A percentile compares a stretch with the other conserved stretches of the same genome.
Conservation (phyloP, 2,888 invertebrate species). For the Proisotoma minuta region DNA sequence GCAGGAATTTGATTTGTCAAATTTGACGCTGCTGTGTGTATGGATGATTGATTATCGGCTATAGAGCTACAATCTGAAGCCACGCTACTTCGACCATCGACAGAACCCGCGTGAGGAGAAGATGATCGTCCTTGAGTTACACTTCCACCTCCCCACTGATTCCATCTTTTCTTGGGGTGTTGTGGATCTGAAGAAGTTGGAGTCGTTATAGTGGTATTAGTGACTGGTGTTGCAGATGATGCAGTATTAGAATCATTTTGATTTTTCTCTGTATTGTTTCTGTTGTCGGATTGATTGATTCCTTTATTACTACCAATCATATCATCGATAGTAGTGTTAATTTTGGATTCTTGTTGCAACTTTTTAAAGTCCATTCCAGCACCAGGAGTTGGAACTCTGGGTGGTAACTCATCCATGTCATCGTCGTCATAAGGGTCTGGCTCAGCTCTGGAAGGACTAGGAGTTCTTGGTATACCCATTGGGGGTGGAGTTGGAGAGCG, state of each 20-base stretch:
- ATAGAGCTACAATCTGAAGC: constrained; percentile 43
- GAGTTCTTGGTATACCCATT: constrained; percentile 41
- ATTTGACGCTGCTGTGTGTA: background rate
- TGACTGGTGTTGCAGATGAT: background rate
- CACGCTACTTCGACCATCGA: constrained; percentile 44
- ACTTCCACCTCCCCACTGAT: constrained; percentile 35
- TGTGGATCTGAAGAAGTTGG: constrained; percentile 21
- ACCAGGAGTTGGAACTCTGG: constrained; percentile 29
- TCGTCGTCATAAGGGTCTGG: constrained; percentile 27
- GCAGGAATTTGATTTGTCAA: background rate
- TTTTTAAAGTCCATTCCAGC: background rate
- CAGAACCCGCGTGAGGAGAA: constrained; percentile 27
- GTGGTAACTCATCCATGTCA: constrained; percentile 34
- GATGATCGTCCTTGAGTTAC: constrained; percentile 17
- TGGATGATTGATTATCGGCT: constrained; percentile 23
- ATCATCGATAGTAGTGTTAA: background rate
- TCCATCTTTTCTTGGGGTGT: constrained; percentile 46
- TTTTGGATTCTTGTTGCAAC: background rate
- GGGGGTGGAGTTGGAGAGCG: constrained; percentile 7
- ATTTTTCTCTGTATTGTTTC: no score
- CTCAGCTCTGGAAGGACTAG: constrained; percentile 43
- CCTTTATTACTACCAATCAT: background rate
- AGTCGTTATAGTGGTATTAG: constrained; percentile 9
- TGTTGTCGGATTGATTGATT: no score
- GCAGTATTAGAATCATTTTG: no score